Conservation (phyloP, 2,113 vertebrate species). For the Datnioides undecimradiatus region DNA sequence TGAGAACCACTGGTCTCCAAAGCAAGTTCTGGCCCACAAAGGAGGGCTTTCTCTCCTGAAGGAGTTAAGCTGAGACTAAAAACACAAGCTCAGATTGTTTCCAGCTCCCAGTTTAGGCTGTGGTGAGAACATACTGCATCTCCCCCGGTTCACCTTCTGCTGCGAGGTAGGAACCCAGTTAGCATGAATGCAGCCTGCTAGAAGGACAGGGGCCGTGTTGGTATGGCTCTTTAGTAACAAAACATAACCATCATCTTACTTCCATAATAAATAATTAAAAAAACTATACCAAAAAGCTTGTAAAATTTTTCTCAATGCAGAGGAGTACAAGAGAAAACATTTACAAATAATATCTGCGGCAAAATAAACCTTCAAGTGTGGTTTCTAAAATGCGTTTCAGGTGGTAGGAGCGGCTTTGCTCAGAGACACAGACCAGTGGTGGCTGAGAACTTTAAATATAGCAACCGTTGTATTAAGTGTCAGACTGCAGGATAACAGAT, state of each 20-base stretch:
- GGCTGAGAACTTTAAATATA: slow-evolving; percentile 68
- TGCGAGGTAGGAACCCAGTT: slow-evolving; percentile 36
- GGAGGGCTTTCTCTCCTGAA: slow-evolving; percentile 13
- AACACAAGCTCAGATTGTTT: slow-evolving; percentile 25
- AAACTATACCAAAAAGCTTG: slow-evolving; percentile 77
- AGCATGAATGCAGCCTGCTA: slow-evolving; percentile 31
- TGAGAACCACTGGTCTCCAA: not conserved
- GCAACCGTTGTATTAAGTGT: slow-evolving; percentile 82
- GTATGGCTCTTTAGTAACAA: slow-evolving; percentile 88
- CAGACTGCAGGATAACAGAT: slow-evolving; percentile 81
- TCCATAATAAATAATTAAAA: slow-evolving; percentile 93
- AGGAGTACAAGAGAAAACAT: slow-evolving; percentile 90
- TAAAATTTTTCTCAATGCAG: slow-evolving; percentile 87
- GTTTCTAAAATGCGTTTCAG: slow-evolving; percentile 61
- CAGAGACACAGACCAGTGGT: slow-evolving; percentile 80
- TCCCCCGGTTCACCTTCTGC: slow-evolving; percentile 28
- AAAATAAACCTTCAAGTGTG: slow-evolving; percentile 80
- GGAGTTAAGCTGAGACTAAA: slow-evolving; percentile 18
- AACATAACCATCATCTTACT: slow-evolving; percentile 78
- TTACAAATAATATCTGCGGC: slow-evolving; percentile 91
- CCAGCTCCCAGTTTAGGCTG: slow-evolving; percentile 27
- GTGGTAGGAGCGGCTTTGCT: slow-evolving; percentile 83
- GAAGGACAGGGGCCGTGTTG: slow-evolving; percentile 76
- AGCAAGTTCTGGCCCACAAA: not conserved
- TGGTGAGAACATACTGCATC: slow-evolving; percentile 1